Conservation (phyloP, 2,888 invertebrate genomes). For the Drosophila fungiperda region DNA sequence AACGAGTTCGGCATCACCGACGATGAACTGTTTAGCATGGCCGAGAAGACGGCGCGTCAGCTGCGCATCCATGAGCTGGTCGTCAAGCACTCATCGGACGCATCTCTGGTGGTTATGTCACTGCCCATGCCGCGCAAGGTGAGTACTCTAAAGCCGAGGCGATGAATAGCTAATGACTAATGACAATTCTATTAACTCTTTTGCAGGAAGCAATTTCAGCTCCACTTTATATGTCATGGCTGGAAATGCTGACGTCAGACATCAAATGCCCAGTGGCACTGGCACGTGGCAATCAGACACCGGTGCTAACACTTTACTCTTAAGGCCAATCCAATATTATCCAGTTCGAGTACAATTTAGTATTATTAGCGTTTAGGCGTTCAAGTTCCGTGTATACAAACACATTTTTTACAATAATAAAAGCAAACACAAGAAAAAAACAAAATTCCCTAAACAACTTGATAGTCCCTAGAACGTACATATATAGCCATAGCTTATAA, state of each 20-base stretch:
- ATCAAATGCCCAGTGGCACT: conserved; percentile 94
- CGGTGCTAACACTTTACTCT: conserved; percentile 95
- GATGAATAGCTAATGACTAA: background rate
- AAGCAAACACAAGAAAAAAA: conserved; percentile 18
- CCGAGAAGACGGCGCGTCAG: conserved; percentile 96
- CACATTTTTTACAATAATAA: conserved; percentile 23
- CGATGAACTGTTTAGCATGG: conserved; percentile 85
- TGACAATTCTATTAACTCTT: background rate
- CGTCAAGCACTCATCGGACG: conserved; percentile 93
- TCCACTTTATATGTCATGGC: conserved; percentile 97
- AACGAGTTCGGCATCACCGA: conserved; percentile 87
- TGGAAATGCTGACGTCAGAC: conserved; percentile 94
- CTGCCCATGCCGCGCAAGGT: conserved; percentile 96
- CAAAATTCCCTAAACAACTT: conserved; percentile 28
- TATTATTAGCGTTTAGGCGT: conserved; percentile 80
- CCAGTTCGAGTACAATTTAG: conserved; percentile 77
- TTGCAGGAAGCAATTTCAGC: conserved; percentile 92
- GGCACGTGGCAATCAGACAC: conserved; percentile 94
- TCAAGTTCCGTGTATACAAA: conserved; percentile 55
- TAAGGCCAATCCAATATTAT: conserved; percentile 85
- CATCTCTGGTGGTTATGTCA: conserved; percentile 97
- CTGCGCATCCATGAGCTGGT: conserved; percentile 95
- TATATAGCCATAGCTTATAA: conserved; percentile 57
- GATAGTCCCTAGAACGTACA: conserved; percentile 63
- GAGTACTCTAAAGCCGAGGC: conserved; percentile 47